These are phyloP conservation scores for Acropternis orthonyx DNA, from an alignment of 2,797 vertebrate genomes.

Conservation along the genomic window DNA sequence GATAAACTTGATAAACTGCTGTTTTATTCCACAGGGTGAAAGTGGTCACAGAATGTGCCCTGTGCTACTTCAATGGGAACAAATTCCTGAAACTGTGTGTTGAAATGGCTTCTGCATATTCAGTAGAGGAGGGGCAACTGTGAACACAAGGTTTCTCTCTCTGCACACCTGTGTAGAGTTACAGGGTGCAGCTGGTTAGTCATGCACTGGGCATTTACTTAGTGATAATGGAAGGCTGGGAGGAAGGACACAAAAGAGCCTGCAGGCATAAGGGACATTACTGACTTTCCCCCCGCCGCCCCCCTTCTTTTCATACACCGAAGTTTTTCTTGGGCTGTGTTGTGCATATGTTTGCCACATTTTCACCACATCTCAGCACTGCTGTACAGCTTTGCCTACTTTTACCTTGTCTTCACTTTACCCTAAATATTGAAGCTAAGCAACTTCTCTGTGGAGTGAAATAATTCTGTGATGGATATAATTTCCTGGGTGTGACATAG, in stretches of 20 bases:
- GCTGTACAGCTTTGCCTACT: neutral
- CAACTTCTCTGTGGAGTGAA: neutral
- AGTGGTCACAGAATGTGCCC: neutral
- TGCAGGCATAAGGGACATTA: neutral
- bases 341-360: neutral
- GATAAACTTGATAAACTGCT: neutral
- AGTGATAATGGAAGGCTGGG: neutral
- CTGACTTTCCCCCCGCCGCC: too few relatives aligned
- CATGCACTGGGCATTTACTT: neutral
- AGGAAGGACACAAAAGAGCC: neutral
- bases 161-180: neutral
- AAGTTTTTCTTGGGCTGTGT: neutral
- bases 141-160: neutral
- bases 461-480: neutral
- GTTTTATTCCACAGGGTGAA: neutral
- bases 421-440: neutral
- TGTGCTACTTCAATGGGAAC: neutral
- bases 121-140: neutral
- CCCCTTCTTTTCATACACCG: neutral
- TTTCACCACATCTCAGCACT: neutral
- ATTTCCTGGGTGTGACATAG: neutral
- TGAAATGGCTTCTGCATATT: neutral
- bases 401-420: neutral
- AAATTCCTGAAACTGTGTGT: neutral
- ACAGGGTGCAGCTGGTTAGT: neutral